A percentile compares a stretch with the other conserved stretches of the same genome.
These are phyloP conservation scores for Trogon surrucura DNA, from an alignment of 2,113 vertebrate genomes.

Conservation along the genomic window DNA sequence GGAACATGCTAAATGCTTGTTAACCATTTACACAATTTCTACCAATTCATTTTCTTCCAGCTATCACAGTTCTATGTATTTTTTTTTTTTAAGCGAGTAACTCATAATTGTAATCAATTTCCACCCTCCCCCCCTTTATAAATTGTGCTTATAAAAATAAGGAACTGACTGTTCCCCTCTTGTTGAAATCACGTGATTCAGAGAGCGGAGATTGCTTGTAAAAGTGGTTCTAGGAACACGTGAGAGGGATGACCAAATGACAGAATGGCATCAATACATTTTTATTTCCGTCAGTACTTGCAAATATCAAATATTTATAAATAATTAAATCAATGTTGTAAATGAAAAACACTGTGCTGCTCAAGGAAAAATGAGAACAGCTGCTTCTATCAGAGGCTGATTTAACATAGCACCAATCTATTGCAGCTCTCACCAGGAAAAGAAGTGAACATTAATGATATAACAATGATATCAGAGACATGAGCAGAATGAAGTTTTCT, in stretches of 20 bases:
- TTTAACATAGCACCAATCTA: neutral
- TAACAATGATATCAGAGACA: neutral
- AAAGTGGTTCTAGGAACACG: neutral
- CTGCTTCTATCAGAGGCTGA: neutral
- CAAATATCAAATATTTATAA: neutral
- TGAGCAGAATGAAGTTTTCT: neutral
- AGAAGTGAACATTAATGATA: neutral
- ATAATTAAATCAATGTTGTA: neutral
- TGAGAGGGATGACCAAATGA: accelerated
- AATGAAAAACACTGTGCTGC: neutral
- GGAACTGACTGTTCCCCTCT: neutral
- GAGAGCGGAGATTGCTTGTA: neutral
- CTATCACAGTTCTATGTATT: neutral
- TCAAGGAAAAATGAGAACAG: neutral
- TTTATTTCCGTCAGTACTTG: neutral
- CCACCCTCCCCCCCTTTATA: neutral
- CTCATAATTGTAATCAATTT: neutral
- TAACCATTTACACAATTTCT: neutral
- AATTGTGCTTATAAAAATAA: neutral
- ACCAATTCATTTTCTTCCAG: neutral
- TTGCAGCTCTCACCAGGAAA: neutral
- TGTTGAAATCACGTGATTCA: neutral
- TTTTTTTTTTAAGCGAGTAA: neutral
- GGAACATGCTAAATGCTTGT: neutral
- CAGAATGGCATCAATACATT: neutral